phyloP scores from a whole-genome alignment of 1,140 invertebrate species.

The Drosophila varians region DNA sequence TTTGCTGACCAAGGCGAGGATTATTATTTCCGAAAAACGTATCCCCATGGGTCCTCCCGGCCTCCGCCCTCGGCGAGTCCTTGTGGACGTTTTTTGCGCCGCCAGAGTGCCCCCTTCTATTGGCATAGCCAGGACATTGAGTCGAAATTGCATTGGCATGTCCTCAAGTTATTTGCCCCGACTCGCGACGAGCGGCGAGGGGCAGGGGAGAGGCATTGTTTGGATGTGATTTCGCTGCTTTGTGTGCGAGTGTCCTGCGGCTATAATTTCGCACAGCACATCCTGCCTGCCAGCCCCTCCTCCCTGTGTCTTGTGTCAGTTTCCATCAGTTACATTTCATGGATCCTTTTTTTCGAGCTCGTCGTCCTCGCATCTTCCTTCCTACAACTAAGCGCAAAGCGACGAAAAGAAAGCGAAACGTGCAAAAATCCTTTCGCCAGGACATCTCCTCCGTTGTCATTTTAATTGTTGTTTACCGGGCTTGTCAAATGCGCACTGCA shows the following conservation, averaged over 20 bases:
- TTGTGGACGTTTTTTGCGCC: neutral
- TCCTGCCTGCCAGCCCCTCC: neutral
- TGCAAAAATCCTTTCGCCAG: conserved; percentile 57
- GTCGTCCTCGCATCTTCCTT: conserved; percentile 11
- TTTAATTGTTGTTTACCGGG: conserved; percentile 82
- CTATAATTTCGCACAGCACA: conserved; percentile 67
- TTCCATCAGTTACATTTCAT: conserved; percentile 67
- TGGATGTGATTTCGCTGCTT: conserved; percentile 52
- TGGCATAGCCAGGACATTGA: conserved; percentile 42
- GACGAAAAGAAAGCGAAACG: conserved; percentile 49
- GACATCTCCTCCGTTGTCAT: conserved; percentile 65
- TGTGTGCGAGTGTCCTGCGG: conserved; percentile 60
- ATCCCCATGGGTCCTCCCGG: neutral
- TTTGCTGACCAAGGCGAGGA: no score
- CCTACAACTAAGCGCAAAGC: conserved; percentile 14
- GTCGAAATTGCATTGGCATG: conserved; percentile 74
- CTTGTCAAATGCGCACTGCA: conserved; percentile 74
- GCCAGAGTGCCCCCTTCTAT: neutral
- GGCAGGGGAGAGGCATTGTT: conserved; percentile 7
- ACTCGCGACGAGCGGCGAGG: neutral
- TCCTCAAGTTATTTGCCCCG: conserved; percentile 69
- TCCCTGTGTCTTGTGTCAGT: conserved; percentile 45
- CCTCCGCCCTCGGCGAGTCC: neutral
- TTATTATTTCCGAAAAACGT: neutral
- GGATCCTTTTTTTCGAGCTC: neutral